These are phyloP conservation scores for Oreocharis arfaki DNA, from an alignment of 2,113 vertebrate genomes.

Conservation along the genomic window DNA sequence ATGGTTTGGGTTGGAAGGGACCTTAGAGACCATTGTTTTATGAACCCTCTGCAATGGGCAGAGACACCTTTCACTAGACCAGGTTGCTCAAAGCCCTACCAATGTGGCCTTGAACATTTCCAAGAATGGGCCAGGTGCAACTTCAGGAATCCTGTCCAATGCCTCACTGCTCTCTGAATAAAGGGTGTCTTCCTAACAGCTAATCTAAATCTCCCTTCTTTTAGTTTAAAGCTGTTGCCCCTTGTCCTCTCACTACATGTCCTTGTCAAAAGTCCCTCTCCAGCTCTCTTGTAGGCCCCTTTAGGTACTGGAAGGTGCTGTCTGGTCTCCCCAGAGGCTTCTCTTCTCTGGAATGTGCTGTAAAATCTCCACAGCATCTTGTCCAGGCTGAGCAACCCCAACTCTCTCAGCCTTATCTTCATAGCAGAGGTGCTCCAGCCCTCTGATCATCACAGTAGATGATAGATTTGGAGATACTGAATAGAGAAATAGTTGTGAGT, in stretches of 20 bases:
- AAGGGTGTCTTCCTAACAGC: neutral
- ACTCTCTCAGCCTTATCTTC: neutral
- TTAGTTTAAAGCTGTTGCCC: neutral
- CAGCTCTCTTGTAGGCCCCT: accelerated
- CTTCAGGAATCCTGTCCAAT: neutral
- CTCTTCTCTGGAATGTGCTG: neutral
- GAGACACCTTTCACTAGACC: neutral
- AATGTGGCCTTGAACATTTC: neutral
- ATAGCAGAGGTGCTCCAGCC: neutral
- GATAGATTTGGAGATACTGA: neutral
- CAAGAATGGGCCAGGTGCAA: neutral
- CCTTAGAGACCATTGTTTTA: accelerated
- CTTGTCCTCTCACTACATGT: accelerated
- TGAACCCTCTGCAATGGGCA: too few species aligned
- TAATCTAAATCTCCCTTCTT: neutral
- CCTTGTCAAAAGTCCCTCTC: neutral
- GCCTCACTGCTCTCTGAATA: neutral
- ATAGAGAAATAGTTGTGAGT: neutral
- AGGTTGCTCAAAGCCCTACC: neutral
- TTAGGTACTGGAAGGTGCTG: neutral
- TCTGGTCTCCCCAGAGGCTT: neutral
- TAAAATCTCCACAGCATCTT: neutral
- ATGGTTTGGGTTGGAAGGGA: neutral
- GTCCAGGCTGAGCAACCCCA: neutral
- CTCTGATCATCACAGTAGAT: neutral